Conservation (phyloP, 2,113 vertebrate genomes). For the Pseudorectes ferrugineus region DNA sequence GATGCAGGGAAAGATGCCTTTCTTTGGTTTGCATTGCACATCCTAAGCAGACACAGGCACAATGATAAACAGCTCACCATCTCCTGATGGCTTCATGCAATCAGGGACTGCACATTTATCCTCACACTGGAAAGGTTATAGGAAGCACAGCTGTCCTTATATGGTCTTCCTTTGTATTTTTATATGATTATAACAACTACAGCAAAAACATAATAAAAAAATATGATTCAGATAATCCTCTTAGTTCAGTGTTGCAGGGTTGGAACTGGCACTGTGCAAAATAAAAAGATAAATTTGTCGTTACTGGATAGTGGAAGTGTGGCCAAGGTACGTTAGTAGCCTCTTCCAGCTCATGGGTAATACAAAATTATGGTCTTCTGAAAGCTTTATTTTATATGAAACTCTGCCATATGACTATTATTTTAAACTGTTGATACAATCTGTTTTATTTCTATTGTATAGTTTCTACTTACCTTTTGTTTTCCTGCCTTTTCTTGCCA, state of each 20-base stretch:
- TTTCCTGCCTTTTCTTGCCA: neutral
- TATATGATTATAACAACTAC: neutral
- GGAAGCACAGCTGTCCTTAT: neutral
- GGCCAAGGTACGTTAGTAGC: neutral
- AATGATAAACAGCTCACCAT: neutral
- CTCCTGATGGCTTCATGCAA: neutral
- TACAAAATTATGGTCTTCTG: neutral
- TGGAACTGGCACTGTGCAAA: neutral
- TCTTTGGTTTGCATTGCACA: neutral
- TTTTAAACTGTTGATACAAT: neutral
- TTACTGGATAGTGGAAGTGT: neutral
- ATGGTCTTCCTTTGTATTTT: neutral
- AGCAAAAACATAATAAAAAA: neutral
- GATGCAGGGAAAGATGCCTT: neutral
- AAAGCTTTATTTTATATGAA: neutral
- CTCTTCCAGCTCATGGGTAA: neutral
- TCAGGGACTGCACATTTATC: neutral
- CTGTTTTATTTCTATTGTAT: neutral
- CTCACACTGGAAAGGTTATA: neutral
- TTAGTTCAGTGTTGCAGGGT: neutral
- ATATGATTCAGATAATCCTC: neutral
- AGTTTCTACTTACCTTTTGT: neutral
- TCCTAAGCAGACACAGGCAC: neutral
- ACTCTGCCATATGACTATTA: neutral
- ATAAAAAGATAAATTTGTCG: neutral